A percentile compares a stretch with the other conserved stretches of the same genome.
Conservation (phyloP, 2,888 invertebrate genomes). For the Phyllotreta cruciferae region DNA sequence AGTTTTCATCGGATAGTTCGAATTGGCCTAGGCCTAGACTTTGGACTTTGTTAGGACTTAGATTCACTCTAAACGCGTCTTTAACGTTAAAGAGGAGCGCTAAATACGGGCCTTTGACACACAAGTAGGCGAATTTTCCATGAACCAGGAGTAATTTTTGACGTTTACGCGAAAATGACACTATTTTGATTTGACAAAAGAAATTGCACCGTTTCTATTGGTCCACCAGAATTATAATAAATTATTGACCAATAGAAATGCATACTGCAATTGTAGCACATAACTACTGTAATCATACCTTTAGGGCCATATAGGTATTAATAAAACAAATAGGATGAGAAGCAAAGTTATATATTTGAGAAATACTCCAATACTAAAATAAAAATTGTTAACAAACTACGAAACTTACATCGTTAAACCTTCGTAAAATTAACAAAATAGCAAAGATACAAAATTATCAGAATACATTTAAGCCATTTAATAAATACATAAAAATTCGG, state of each 20-base stretch:
- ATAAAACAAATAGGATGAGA: constrained; percentile 5
- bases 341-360: constrained; percentile 15
- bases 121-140: too few relatives aligned
- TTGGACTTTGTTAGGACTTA: too few relatives aligned
- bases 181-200: too few relatives aligned
- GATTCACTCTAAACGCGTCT: too few relatives aligned
- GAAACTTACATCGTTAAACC: constrained; percentile 3
- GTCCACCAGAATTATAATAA: background rate
- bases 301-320: too few relatives aligned
- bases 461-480: constrained; percentile 12
- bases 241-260: background rate
- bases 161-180: too few relatives aligned
- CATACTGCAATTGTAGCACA: too few relatives aligned
- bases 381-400: constrained; percentile 1
- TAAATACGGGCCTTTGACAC: too few relatives aligned
- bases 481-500: constrained; percentile 29
- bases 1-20: constrained; percentile 23
- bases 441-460: constrained; percentile 6
- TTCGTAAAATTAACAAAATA: constrained; percentile 3
- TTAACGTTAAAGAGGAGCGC: constrained; percentile 16
- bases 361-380: background rate
- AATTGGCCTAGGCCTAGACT: constrained; percentile 33
- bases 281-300: too few relatives aligned
- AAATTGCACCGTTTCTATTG: too few relatives aligned
- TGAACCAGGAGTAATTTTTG: too few relatives aligned